Conservation (phyloP, 2,797 vertebrate species). For the Aeoliscus strigatus region DNA sequence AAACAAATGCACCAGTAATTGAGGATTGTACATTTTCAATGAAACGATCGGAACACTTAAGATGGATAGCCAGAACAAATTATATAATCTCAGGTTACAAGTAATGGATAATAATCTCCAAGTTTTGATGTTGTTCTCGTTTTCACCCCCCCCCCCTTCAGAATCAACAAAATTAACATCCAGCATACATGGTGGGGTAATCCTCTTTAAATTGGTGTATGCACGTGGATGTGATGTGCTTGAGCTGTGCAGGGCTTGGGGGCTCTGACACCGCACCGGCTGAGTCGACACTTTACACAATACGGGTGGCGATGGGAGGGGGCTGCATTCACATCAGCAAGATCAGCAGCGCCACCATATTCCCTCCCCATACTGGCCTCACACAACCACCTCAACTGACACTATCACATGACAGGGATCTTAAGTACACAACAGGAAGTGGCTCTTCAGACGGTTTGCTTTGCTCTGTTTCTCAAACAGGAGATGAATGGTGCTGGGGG, state of each 20-base stretch:
- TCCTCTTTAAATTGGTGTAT: constrained; percentile 1
- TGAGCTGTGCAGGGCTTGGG: constrained; percentile 30
- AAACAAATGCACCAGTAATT: too few species aligned
- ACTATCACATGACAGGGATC: constrained; percentile 69
- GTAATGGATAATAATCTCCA: too few species aligned
- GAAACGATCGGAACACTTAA: too few species aligned
- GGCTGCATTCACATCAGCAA: constrained; percentile 66
- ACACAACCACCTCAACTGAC: constrained; percentile 54
- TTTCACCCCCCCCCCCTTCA: too few species aligned
- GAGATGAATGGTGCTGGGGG: constrained; percentile 40
- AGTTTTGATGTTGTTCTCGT: too few species aligned
- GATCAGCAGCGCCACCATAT: constrained; percentile 69
- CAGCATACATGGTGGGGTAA: neutral
- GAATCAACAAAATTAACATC: neutral
- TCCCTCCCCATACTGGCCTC: constrained; percentile 57
- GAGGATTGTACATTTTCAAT: too few species aligned
- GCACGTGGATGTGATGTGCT: constrained; percentile 27
- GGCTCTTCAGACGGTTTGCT: constrained; percentile 70
- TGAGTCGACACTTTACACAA: constrained; percentile 75
- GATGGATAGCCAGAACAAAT: too few species aligned
- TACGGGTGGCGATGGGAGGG: constrained; percentile 25
- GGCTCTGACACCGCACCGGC: constrained; percentile 58
- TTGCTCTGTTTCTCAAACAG: constrained; percentile 57
- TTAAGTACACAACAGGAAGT: constrained; percentile 75
- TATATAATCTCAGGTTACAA: too few species aligned